Evolutionary conservation across 2,888 invertebrate genomes (phyloP), one percentile per base, ranked within the genome.

Genomic region (Folsomia manolachei): DNA sequence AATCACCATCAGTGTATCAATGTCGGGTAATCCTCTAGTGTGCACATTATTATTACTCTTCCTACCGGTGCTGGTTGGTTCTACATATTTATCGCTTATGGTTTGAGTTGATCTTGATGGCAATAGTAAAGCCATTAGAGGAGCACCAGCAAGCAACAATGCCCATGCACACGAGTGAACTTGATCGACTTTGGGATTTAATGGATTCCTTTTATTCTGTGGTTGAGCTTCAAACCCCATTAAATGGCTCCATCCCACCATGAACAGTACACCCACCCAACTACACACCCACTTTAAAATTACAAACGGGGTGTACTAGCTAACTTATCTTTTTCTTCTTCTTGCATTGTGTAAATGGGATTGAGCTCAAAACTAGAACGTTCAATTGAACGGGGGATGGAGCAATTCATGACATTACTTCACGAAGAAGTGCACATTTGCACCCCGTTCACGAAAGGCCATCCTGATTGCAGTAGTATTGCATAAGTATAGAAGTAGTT

Each of bases 101-200:
- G 39, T 39, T 39, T 39, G 39, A 14, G 39, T 39, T 39, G 39
- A 39, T 39, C 39, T 39, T 39, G 39, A 39, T 39, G 39, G 39
- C 39, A 39, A 39, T 39, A 39, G 14, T 39, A 39, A 39, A 39
- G 39, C 39, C 39, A 39, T 39, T 39, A 39, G 39, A 39, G 39
- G 39, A 39, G 39, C 39, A 39, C 39, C 39, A 39, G 39, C 39
- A 39, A 39, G 39, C 39, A 39, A 39, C 39, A 39, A 39, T 39
- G 39, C 39, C 39, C 14, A 39, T 39, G 39, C 39, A 39, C 39
- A 39, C 39, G 39, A 39, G 39, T 39, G 39, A 39, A 39, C 39
- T 39, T 39, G 39, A 62, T 62, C 62, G 62, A 62, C 62, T 62
- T 60, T n/a, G n/a, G 60, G 60, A 62, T 62, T 62, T 62, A 62